A percentile compares a stretch with the other conserved stretches of the same genome.
Evolutionary conservation across 2,888 invertebrate species (phyloP).

Genomic region (Artemia sinica): DNA sequence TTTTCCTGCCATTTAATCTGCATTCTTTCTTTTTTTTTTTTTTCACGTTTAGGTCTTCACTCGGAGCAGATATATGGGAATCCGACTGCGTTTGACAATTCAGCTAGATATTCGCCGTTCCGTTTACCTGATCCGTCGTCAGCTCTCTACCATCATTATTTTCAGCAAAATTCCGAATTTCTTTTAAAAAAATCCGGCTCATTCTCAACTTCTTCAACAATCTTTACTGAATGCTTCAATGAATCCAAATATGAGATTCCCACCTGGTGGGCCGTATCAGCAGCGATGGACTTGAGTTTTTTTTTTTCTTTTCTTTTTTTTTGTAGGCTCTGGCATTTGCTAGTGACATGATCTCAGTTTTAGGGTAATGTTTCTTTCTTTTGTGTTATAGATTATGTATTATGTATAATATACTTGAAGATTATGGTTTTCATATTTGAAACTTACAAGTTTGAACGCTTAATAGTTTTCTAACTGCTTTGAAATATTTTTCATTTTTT

Average conservation of each 20-base stretch:
- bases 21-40: no score
- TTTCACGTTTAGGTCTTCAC: background rate
- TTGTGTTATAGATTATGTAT: no score
- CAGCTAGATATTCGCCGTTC: background rate
- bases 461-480: no score
- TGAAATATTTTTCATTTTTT: no score
- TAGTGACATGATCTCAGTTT: no score
- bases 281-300: slow-evolving; percentile 5
- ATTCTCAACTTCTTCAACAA: slow-evolving; percentile 5
- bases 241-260: slow-evolving; percentile 5
- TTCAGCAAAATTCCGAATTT: background rate
- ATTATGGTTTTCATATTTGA: no score
- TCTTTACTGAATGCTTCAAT: slow-evolving; percentile 8
- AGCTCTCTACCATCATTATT: slow-evolving; percentile 5
- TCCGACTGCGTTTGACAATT: background rate
- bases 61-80: background rate
- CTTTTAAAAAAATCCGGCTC: background rate
- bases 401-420: no score
- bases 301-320: no score
- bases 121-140: background rate
- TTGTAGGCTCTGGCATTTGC: no score
- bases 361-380: no score
- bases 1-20: no score
- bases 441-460: no score
- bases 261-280: background rate